A percentile compares a stretch with the other conserved stretches of the same genome.
Evolutionary conservation across 2,888 invertebrate genomes (phyloP).

Genomic region (Tortricodes alternella): DNA sequence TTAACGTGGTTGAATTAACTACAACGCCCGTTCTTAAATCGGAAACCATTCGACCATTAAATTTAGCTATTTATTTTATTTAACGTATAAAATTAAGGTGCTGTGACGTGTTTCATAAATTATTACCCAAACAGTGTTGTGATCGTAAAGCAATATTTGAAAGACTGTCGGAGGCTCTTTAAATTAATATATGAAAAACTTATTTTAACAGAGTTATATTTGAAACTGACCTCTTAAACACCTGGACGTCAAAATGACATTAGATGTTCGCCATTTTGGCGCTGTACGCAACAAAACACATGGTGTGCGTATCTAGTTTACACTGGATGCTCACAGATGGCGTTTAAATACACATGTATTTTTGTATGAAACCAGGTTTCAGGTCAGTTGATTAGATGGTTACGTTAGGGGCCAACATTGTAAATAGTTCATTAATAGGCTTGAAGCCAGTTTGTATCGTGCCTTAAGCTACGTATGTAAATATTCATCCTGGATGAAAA

Average conservation of each 20-base stretch:
- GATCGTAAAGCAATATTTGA: slow-evolving; percentile 63
- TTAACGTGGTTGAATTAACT: no score
- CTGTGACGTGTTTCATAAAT: slow-evolving; percentile 42
- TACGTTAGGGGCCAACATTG: slow-evolving; percentile 72
- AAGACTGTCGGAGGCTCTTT: slow-evolving; percentile 74
- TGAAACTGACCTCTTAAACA: neutral
- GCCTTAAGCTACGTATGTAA: slow-evolving; percentile 69
- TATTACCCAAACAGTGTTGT: slow-evolving; percentile 56
- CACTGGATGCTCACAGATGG: slow-evolving; percentile 24
- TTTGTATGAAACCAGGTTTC: no score
- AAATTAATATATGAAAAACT: slow-evolving; percentile 37
- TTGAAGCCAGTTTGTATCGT: slow-evolving; percentile 69
- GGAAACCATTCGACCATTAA: no score
- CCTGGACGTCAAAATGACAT: neutral
- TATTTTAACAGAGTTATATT: slow-evolving; percentile 42
- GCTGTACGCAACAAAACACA: no score
- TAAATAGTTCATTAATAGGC: slow-evolving; percentile 59
- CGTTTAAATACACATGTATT: no score
- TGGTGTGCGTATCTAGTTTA: slow-evolving; percentile 29
- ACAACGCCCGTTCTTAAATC: no score
- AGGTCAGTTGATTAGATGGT: slow-evolving; percentile 29
- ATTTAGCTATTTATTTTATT: no score
- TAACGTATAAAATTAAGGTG: neutral
- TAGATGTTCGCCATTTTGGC: neutral
- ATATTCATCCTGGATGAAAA: slow-evolving; percentile 74